Percentiles rank a stretch among this genome's conserved stretches.
Evolutionary conservation across 1,140 invertebrate genomes (phyloP).

Genomic region (Heliconius hermathena): DNA sequence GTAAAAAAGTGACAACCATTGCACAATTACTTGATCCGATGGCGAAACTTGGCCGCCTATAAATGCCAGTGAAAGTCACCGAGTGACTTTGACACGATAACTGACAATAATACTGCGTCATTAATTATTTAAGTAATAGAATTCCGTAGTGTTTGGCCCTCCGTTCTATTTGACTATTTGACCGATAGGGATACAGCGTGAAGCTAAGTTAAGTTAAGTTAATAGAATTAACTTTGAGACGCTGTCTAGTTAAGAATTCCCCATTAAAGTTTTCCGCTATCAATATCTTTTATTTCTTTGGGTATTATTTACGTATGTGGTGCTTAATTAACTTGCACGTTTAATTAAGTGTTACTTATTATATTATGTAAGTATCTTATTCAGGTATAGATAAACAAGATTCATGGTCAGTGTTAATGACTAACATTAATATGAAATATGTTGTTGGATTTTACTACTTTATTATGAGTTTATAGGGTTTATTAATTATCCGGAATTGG

Average conservation of each 20-base stretch:
- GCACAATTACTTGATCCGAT: constrained; percentile 77
- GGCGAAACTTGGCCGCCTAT: constrained; percentile 74
- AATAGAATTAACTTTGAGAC: background rate
- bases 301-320: background rate
- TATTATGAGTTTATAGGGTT: background rate
- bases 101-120: constrained; percentile 50
- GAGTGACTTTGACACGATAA: constrained; percentile 74
- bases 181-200: no score
- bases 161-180: no score
- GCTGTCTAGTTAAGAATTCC: background rate
- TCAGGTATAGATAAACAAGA: constrained; percentile 1
- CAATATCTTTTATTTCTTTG: background rate
- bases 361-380: background rate
- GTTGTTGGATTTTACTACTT: background rate
- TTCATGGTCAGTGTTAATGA: constrained; percentile 11
- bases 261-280: background rate
- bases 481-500: background rate
- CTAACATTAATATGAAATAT: background rate
- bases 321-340: constrained; percentile 5
- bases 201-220: no score
- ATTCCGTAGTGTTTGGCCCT: no score
- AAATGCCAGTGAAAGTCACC: constrained; percentile 78
- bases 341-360: background rate
- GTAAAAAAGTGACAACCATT: constrained; percentile 79
- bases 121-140: constrained; percentile 37